Base-by-base conservation (phyloP, 1,140 invertebrate genomes). In the Trichomalopsis sarcophagae region DNA sequence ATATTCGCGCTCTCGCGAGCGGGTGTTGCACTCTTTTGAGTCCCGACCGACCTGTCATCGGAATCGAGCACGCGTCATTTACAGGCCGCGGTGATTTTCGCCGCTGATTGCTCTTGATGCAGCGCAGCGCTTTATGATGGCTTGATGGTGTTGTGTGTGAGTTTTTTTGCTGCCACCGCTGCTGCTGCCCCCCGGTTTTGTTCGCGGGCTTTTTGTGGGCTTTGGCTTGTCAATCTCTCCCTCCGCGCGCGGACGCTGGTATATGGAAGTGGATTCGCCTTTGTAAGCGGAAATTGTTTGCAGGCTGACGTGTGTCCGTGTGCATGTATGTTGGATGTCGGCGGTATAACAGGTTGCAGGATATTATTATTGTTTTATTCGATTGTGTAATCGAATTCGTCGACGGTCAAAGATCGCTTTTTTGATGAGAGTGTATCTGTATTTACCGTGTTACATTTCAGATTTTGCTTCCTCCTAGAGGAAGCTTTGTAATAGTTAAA, bases 51-150 rank as follows among this genome's bases (percentile, higher is more conserved):
- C 73, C 27, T 74, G 36, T 71, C 27, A 71, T 71, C 68, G 68
- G 21, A 27, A n/a, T 40, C 40, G 21, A 50, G 73, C 73, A 40
- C 33, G 76, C 40, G 76, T 78, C 76, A 78, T 78, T 66, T 62
- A 33, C 76, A 66, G 9, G 44, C 23, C 10, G 75, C 44, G 11
- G 14, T 27, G 75, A 47, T 50, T 77, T 77, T 78, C 44, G 47
- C n/a, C 44, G 36, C 10, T 50, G 74, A 76, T 76, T 76, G 74
- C 44, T 76, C 21, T 76, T 44, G n/a, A 44, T 47, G 73, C 36
- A 75, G 21, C 36, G 21, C 2, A 33, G 73, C 55, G 55, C 55
- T 62, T 62, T 62, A 62, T 62, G 55, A 62, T n/a, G 55, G 55
- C 5, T 62, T 62, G 50, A 10, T 47, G 14, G 13, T 0, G 47